These are phyloP conservation scores for Azemiops feae DNA, from an alignment of 2,113 vertebrate species.

Conservation along the genomic window DNA sequence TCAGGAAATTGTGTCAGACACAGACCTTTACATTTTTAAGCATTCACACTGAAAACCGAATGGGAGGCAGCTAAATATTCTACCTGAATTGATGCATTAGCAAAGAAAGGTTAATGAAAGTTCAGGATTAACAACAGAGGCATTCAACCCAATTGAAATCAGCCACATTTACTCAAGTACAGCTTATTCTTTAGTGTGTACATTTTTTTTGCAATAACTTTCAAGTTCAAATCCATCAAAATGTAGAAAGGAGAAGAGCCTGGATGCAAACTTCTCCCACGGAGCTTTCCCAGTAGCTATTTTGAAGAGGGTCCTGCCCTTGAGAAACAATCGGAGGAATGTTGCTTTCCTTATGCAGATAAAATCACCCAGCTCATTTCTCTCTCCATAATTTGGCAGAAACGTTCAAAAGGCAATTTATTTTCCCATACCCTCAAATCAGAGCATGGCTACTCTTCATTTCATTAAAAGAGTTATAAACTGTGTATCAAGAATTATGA, in stretches of 20 bases:
- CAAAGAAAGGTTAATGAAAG: not conserved
- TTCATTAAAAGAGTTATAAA: conserved; percentile 11
- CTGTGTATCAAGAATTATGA: conserved; percentile 40
- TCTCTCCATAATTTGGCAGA: not conserved
- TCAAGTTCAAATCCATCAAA: not conserved
- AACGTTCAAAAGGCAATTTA: not conserved
- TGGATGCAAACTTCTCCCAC: not conserved
- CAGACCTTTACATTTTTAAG: not conserved
- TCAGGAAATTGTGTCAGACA: not conserved
- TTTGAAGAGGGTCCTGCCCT: not conserved
- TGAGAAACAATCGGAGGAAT: not conserved
- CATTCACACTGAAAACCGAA: not conserved
- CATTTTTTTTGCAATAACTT: not conserved
- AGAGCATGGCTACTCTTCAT: not conserved
- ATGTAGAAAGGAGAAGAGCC: not conserved
- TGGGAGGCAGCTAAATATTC: not conserved
- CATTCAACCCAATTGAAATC: not conserved
- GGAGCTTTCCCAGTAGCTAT: not conserved
- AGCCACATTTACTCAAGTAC: not conserved
- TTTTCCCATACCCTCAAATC: not conserved
- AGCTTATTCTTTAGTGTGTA: not conserved
- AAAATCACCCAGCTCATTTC: not conserved
- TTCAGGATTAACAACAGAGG: not conserved
- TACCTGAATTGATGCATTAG: not conserved
- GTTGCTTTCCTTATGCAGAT: not conserved